Base-by-base conservation (phyloP, 2,888 invertebrate species). In the Epirrhoe tristata region DNA sequence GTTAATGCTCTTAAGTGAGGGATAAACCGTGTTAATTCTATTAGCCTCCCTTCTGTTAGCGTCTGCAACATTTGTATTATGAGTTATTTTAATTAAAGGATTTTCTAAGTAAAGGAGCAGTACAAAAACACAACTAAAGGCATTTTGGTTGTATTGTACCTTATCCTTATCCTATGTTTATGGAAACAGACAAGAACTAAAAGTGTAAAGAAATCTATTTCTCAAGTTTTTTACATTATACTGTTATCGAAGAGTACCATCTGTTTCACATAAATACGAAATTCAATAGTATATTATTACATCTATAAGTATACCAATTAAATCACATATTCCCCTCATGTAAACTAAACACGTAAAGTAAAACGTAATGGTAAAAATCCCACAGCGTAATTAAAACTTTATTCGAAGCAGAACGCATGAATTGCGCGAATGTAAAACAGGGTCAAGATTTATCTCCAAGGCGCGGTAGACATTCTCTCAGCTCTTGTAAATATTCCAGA, bases 11-110 rank as follows among this genome's bases (percentile, higher is more conserved):
- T 17, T 73, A 66, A 70, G 63, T 56, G 59, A 63, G 59, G 66
- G 56, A 60, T 71, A 60, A 73, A 71, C 73, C 69, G 71, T 73
- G 70, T 66, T 74, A 69, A 67, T 66, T 70, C 58, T 70, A 63
- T 69, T 68, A 65, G 63, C 65, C 31, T 53, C 55, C 65, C 52
- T 43, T 56, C 55, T 31, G 55, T 56, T 52, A 48, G 55, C 59
- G 39, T 46, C 63, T 46, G 14, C 24, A 8, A 51, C 51, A 46
- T 57, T 56, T 2, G 31, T 51, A 7, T 17, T 34, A 16, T 8
- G 36, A 46, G 53, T 57, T 24, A 57, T 39, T 57, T 52, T 51
- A 62, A 63, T 51, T 57, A 62, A 57, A 52, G 7, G 46, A 43
- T 46, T 53, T 63, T 63, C 63, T 58, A 32, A 46, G 52, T 58